phyloP scores from a whole-genome alignment of 2,888 invertebrate genomes.

The Mermis nigrescens region DNA sequence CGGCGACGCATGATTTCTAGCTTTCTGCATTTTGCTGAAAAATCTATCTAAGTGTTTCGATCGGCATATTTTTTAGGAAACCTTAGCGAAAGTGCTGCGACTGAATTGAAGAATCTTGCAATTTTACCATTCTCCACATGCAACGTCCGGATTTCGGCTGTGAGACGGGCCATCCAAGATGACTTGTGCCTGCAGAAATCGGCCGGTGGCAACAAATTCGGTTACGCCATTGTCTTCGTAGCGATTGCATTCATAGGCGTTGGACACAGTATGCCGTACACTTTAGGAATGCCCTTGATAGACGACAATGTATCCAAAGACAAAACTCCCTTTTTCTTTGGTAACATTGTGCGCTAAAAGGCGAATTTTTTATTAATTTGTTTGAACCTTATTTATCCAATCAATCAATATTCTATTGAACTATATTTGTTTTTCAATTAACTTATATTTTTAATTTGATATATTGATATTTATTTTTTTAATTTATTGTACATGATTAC shows the following conservation, averaged over 20 bases:
- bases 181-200: background rate
- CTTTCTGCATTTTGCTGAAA: too few relatives aligned
- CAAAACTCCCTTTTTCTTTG: conserved; percentile 29
- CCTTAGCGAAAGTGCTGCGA: background rate
- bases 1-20: too few relatives aligned
- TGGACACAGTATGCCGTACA: conserved; percentile 32
- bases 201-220: conserved; percentile 20
- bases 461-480: too few relatives aligned
- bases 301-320: conserved; percentile 31
- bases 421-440: background rate
- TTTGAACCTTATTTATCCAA: background rate
- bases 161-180: background rate
- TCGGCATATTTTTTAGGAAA: too few relatives aligned
- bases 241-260: conserved; percentile 29
- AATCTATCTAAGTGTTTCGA: too few relatives aligned
- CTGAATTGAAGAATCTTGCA: background rate
- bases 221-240: conserved; percentile 28
- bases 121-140: background rate
- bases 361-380: background rate
- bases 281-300: conserved; percentile 29
- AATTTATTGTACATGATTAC: too few relatives aligned
- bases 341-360: conserved; percentile 13
- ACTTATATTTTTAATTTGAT: background rate
- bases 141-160: background rate
- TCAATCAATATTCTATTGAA: background rate